Conservation (phyloP, 2,888 invertebrate genomes). For the Gymnocheta viridis region DNA sequence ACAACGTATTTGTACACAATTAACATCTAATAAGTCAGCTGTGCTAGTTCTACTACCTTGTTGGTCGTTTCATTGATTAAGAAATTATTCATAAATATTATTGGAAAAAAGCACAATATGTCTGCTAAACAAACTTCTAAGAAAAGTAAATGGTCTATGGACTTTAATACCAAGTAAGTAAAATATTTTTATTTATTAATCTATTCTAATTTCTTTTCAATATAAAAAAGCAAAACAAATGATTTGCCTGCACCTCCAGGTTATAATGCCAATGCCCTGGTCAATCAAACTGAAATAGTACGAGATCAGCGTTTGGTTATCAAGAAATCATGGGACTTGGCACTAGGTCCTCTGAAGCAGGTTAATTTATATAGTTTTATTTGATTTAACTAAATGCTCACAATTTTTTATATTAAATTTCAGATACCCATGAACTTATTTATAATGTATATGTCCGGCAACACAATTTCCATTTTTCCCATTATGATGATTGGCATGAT, state of each 20-base stretch:
- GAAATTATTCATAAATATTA: background rate
- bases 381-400: background rate
- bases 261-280: conserved; percentile 88
- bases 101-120: conserved; percentile 73
- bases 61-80: too few species aligned
- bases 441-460: conserved; percentile 99
- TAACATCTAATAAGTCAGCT: too few species aligned
- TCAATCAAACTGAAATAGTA: conserved; percentile 89
- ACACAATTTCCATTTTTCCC: conserved; percentile 99
- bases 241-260: conserved; percentile 92
- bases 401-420: conserved; percentile 14
- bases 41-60: too few species aligned
- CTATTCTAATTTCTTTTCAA: background rate
- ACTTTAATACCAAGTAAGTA: conserved; percentile 84
- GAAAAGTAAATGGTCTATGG: conserved; percentile 86
- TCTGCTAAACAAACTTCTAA: conserved; percentile 79
- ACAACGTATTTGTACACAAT: too few species aligned
- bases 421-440: conserved; percentile 98
- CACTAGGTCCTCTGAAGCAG: conserved; percentile 96
- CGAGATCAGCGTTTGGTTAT: conserved; percentile 93
- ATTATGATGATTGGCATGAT: conserved; percentile 99
- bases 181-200: background rate
- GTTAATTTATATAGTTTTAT: conserved; percentile 80
- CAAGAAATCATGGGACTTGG: conserved; percentile 98
- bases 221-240: conserved; percentile 77